A percentile compares a stretch with the other conserved stretches of the same genome.
phyloP scores from a whole-genome alignment of 2,888 invertebrate genomes.

The Anthophora plumipes region DNA sequence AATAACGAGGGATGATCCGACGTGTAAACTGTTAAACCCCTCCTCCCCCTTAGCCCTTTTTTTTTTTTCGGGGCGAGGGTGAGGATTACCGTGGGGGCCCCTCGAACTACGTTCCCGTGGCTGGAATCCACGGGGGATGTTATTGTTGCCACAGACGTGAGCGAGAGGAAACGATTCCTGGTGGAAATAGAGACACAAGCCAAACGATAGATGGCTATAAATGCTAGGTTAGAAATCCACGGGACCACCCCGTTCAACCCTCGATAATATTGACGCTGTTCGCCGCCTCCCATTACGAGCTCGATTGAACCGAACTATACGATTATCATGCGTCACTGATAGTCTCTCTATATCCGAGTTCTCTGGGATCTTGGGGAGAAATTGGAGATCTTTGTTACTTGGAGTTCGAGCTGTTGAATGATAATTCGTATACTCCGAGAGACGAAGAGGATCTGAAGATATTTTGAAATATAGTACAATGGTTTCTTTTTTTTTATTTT shows the following conservation, averaged over 20 bases:
- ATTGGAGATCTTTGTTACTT: neutral
- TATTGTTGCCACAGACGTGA: slow-evolving; percentile 79
- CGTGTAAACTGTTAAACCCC: slow-evolving; percentile 82
- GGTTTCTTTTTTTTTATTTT: no score
- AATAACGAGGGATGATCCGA: slow-evolving; percentile 85
- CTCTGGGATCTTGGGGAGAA: neutral
- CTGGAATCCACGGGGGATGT: slow-evolving; percentile 80
- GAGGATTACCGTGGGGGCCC: slow-evolving; percentile 78
- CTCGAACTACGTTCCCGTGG: slow-evolving; percentile 50
- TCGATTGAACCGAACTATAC: slow-evolving; percentile 81
- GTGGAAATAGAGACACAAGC: slow-evolving; percentile 47
- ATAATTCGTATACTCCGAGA: neutral
- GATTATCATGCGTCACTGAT: slow-evolving; percentile 82
- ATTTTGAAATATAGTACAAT: neutral
- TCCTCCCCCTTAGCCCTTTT: slow-evolving; percentile 66
- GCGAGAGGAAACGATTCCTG: slow-evolving; percentile 51
- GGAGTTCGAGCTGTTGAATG: neutral
- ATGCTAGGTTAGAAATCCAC: slow-evolving; percentile 42
- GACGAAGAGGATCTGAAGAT: neutral
- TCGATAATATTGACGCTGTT: slow-evolving; percentile 81
- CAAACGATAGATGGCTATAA: slow-evolving; percentile 35
- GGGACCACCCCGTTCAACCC: slow-evolving; percentile 71
- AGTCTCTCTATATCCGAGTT: slow-evolving; percentile 53
- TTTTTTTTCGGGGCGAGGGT: slow-evolving; percentile 73
- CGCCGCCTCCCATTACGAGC: slow-evolving; percentile 82